Base-by-base conservation (phyloP, 2,113 vertebrate species). In the Reinhardtius hippoglossoides region DNA sequence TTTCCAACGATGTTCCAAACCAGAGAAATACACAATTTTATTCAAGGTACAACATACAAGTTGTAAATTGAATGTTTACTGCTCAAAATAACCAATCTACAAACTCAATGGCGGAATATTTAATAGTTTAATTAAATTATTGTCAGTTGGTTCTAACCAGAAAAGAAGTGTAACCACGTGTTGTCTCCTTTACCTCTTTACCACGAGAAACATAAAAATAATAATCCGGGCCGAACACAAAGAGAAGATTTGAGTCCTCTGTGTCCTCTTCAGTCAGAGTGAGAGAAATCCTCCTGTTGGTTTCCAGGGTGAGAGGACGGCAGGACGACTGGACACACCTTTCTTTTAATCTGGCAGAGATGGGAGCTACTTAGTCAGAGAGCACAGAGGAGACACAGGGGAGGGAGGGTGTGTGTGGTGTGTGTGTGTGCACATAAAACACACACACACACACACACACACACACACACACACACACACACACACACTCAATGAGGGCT, bases 261-360 rank as follows among this genome's bases (percentile, higher is more conserved):
- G 42, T 10, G 42, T 7, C 13, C 20, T 59, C 21, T 57, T 81
- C 50, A 61, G 15, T 20, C 40, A 54, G 61, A 61, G 24, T 24
- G 23, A 1, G 26, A 73, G 37, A 74, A 84, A 76, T 46, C 71
- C 67, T 69, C 63, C 76, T 75, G 86, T 87, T 79, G 50, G 81
- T 88, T 91, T 87, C 86, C 90, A 85, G 69, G 73, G 78, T 79
- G 77, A 91, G 81, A 14, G 67, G 52, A 82, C 69, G 83, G 86
- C 76, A 13, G 75, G 50, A 64, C 69, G 72, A 71, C 67, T 42
- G 55, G 83, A 86, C 75, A 58, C 84, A 90, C 86, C 82, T 91
- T 86, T 55, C 57, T 74, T 76, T 81, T 81, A 82, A 72, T 90
- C 82, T 78, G 76, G 71, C 65, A 54, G 76, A 84, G 72, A 88